A percentile compares a stretch with the other conserved stretches of the same genome.
phyloP scores from a whole-genome alignment of 1,140 invertebrate genomes.

The Acyrthosiphon pisum region DNA sequence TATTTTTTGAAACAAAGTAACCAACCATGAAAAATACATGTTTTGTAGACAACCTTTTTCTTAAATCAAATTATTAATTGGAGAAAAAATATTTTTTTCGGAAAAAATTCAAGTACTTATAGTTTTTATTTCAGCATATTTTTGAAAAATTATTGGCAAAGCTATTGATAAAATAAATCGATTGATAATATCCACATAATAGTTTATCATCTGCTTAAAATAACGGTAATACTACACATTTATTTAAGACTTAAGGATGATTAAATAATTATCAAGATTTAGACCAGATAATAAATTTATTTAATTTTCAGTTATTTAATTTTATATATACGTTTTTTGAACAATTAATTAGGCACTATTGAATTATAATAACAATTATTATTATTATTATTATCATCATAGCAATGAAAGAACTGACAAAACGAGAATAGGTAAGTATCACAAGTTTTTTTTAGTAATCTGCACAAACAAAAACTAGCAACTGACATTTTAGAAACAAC shows the following conservation, averaged over 20 bases:
- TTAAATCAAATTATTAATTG: constrained; percentile 35
- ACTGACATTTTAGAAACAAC: background rate
- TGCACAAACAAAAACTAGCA: background rate
- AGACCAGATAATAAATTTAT: no score
- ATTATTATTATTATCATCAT: background rate
- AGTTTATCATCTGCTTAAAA: background rate
- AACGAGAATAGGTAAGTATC: background rate
- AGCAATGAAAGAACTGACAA: background rate
- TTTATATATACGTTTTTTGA: background rate
- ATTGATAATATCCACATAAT: background rate
- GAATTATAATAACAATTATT: background rate
- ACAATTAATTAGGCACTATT: background rate
- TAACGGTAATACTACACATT: background rate
- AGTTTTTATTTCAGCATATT: background rate
- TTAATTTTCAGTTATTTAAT: background rate
- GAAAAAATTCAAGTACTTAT: background rate
- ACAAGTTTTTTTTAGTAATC: background rate
- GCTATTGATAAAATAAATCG: background rate
- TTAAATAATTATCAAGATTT: background rate
- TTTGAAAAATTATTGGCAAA: background rate
- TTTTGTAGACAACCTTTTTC: background rate
- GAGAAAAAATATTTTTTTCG: background rate
- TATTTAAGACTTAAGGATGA: background rate
- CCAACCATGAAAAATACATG: constrained; percentile 10
- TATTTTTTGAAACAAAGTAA: background rate